Conservation (phyloP, 1,140 invertebrate genomes). For the Zaprionus lachaisei region DNA sequence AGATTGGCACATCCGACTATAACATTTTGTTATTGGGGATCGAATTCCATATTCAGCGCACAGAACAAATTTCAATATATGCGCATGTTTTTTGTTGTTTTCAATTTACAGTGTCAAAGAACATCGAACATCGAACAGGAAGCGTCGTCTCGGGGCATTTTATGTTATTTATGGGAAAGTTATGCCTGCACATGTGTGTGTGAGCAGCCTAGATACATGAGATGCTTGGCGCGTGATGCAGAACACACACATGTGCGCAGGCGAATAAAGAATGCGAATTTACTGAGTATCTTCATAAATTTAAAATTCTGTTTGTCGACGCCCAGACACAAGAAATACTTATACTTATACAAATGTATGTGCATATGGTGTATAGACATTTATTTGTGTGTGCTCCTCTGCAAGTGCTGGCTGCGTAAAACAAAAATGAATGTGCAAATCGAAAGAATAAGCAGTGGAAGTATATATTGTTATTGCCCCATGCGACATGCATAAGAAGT, state of each 20-base stretch:
- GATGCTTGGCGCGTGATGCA: constrained; percentile 1
- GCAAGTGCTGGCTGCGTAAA: constrained; percentile 52
- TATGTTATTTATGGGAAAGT: constrained; percentile 72
- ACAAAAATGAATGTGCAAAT: constrained; percentile 66
- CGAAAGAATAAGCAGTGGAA: constrained; percentile 66
- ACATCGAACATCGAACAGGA: constrained; percentile 29
- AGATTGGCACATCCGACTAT: constrained; percentile 40
- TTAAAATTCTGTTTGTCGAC: constrained; percentile 57
- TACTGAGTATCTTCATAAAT: constrained; percentile 59
- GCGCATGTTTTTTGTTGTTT: constrained; percentile 61
- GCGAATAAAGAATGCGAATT: constrained; percentile 45
- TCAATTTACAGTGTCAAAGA: constrained; percentile 64
- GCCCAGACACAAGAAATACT: constrained; percentile 31
- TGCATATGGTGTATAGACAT: background rate
- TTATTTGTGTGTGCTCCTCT: background rate
- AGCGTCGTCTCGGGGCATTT: constrained; percentile 65
- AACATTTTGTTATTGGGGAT: constrained; percentile 37
- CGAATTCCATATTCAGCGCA: constrained; percentile 71
- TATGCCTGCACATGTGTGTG: constrained; percentile 43
- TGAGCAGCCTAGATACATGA: constrained; percentile 8
- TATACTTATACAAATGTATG: no score
- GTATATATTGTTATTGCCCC: constrained; percentile 75
- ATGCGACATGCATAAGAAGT: constrained; percentile 80
- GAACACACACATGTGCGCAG: constrained; percentile 39
- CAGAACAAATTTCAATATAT: constrained; percentile 66